Evolutionary conservation across 2,888 invertebrate genomes (phyloP).

Genomic region (Nomada ruficornis): DNA sequence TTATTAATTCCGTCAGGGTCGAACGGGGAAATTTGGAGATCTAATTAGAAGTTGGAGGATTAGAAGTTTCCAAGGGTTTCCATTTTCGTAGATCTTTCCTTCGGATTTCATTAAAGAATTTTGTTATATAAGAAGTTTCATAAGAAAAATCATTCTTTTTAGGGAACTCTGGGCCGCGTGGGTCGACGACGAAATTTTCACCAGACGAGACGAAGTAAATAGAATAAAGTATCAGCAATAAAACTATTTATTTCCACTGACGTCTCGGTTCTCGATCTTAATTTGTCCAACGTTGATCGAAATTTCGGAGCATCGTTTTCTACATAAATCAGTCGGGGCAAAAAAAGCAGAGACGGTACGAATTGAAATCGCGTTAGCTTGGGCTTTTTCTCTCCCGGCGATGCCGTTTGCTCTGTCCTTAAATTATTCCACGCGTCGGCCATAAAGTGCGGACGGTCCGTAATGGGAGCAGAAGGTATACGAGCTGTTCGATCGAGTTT

Average conservation of each 20-base stretch:
- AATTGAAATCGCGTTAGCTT: slow-evolving; percentile 36
- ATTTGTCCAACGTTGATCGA: neutral
- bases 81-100: no score
- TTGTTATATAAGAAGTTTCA: no score
- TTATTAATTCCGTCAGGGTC: no score
- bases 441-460: slow-evolving; percentile 12
- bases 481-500: slow-evolving; percentile 39
- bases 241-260: neutral
- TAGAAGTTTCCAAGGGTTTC: no score
- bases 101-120: no score
- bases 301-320: neutral
- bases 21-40: no score
- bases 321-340: slow-evolving; percentile 8
- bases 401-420: neutral
- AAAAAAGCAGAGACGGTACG: neutral
- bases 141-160: no score
- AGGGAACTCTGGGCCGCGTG: no score
- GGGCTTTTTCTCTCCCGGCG: neutral
- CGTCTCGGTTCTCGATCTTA: neutral
- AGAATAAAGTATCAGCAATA: neutral
- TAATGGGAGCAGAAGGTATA: slow-evolving; percentile 30
- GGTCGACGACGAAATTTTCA: no score
- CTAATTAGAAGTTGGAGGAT: no score
- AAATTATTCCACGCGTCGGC: slow-evolving; percentile 52
- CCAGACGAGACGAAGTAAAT: no score